Conservation (phyloP, 2,888 invertebrate genomes). For the Diarsia brunnea region DNA sequence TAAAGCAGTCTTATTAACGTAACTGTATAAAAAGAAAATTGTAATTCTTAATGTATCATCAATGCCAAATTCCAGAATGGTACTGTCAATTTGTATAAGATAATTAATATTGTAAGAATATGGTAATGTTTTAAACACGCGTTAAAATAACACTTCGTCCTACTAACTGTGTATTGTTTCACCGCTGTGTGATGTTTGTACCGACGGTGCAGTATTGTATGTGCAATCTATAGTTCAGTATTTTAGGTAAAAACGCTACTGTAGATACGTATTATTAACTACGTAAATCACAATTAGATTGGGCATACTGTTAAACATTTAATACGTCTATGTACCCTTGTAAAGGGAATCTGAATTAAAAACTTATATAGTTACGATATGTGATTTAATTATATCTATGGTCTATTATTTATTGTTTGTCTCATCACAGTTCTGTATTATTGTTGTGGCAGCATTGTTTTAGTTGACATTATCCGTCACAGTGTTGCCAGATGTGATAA, state of each 20-base stretch:
- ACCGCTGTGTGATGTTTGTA: slow-evolving; percentile 43
- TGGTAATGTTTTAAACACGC: slow-evolving; percentile 33
- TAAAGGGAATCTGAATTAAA: slow-evolving; percentile 32
- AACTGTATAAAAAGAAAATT: slow-evolving; percentile 16
- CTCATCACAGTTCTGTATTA: slow-evolving; percentile 42
- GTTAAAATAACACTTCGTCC: slow-evolving; percentile 49
- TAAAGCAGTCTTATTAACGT: slow-evolving; percentile 4
- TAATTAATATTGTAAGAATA: slow-evolving; percentile 39
- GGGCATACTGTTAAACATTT: slow-evolving; percentile 23
- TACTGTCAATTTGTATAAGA: slow-evolving; percentile 55
- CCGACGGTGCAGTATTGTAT: slow-evolving; percentile 55
- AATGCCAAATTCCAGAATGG: slow-evolving; percentile 54
- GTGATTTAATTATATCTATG: slow-evolving; percentile 24
- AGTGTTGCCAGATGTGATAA: slow-evolving; percentile 45
- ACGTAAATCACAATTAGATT: slow-evolving; percentile 46
- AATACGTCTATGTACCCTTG: slow-evolving; percentile 16
- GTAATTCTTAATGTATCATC: slow-evolving; percentile 36
- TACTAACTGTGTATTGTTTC: slow-evolving; percentile 31
- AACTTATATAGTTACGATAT: slow-evolving; percentile 15
- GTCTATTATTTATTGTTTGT: slow-evolving; percentile 22
- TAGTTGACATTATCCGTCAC: slow-evolving; percentile 9
- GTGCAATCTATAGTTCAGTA: slow-evolving; percentile 61
- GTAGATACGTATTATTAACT: slow-evolving; percentile 51
- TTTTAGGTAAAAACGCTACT: slow-evolving; percentile 47
- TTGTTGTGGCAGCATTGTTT: slow-evolving; percentile 33